Base-by-base conservation (phyloP, 2,888 invertebrate genomes). In the Nemotelus pantherinus region DNA sequence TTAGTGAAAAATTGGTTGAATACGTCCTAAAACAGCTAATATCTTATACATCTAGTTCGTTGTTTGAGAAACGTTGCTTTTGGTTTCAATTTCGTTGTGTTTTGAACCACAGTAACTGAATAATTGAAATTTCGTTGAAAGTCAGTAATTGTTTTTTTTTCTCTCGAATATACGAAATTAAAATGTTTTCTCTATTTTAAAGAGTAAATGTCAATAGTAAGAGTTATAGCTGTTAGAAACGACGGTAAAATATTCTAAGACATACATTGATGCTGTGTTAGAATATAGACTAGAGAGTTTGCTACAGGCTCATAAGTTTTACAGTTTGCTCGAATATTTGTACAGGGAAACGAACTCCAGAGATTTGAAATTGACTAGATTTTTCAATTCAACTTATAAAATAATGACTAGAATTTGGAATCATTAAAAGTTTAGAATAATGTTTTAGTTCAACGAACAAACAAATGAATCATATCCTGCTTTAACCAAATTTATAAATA, bases 41-140 rank as follows among this genome's bases (percentile, higher is more conserved):
- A 64, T 25, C 57, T 78, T 76, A 71, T 44, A 82, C 53, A 57
- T 83, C 85, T 87, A 87, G 85, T 87, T 87, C 87, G 87, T 87
- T 87, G 87, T 87, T 83, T 87, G 84, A 85, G 87, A 87, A 87
- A 87, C 87, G 85, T 87, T 82, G 87, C 87, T 87, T 86, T 86
- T 82, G 83, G 81, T 81, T 82, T 83, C 83, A 82, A 81, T 81
- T 83, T 81, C 81, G 81, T 81, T 82, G 80, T 80, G 74, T 74
- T 74, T 58, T 78, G 78, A 80, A 80, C 79, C 75, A 53, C 53
- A 78, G 70, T 80, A 77, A 80, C 80, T 78, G 80, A 80, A 80
- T 78, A 78, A 80, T 60, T 72, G 43, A 70, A 77, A 57, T 57
- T 57, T 53, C 7, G 53, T n/a, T 39, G 47, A 68, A 39, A 7